These are phyloP conservation scores for Ostrea denselamellosa DNA, from an alignment of 1,140 invertebrate genomes.

Conservation along the genomic window DNA sequence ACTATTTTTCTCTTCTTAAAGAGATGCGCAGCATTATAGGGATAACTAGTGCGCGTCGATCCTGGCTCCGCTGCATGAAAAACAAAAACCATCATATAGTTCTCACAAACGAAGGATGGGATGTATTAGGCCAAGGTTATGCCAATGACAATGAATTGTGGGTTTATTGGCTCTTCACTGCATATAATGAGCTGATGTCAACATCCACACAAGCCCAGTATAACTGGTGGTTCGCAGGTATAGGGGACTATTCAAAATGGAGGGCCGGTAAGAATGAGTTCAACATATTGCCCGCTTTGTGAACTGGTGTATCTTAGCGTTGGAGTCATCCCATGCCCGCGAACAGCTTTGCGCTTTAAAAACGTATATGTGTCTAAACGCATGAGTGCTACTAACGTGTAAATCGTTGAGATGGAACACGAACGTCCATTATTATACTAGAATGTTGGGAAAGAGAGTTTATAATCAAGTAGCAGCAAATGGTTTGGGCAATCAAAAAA, in stretches of 20 bases:
- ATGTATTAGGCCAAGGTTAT: slow-evolving; percentile 19
- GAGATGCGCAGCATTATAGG: slow-evolving; percentile 40
- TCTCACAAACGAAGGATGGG: slow-evolving; percentile 16
- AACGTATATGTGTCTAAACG: neutral
- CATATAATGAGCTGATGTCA: slow-evolving; percentile 27
- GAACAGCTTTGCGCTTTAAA: neutral
- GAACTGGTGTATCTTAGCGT: neutral
- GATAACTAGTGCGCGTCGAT: neutral
- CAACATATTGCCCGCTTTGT: neutral
- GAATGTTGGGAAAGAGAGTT: neutral
- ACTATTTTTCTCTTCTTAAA: slow-evolving; percentile 32
- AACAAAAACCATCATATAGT: neutral
- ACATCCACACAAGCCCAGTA: slow-evolving; percentile 14
- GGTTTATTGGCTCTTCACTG: slow-evolving; percentile 28
- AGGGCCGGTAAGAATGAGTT: slow-evolving; percentile 23
- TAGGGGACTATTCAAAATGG: slow-evolving; percentile 22
- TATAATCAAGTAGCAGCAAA: neutral
- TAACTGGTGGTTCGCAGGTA: slow-evolving; percentile 30
- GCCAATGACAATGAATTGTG: slow-evolving; percentile 35
- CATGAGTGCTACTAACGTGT: neutral
- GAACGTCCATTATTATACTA: neutral
- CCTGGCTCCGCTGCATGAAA: slow-evolving; percentile 16
- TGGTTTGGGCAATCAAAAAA: neutral
- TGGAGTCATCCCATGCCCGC: neutral
- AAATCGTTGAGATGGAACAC: neutral